phyloP scores from a whole-genome alignment of 92 coral and sea anemone species.

The Phymanthus crucifer region DNA sequence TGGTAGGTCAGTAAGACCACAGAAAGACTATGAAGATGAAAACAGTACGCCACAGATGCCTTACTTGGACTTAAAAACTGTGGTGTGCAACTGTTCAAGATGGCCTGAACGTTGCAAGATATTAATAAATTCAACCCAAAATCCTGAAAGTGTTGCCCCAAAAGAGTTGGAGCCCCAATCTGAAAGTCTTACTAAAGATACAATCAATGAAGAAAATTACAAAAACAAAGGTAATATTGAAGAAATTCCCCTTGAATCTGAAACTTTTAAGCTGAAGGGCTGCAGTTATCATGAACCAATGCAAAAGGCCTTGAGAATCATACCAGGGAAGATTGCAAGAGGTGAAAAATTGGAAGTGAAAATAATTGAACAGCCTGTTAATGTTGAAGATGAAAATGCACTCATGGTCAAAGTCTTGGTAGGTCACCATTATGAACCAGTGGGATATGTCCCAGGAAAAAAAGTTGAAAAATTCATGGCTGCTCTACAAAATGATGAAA shows the following conservation, averaged over 20 bases:
- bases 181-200: no score
- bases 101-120: neutral
- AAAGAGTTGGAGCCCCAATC: no score
- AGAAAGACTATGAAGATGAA: neutral
- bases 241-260: conserved; percentile 2
- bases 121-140: neutral
- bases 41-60: conserved; percentile 14
- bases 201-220: neutral
- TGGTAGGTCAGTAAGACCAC: neutral
- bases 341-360: conserved; percentile 5
- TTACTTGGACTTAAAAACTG: neutral
- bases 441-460: conserved; percentile 48
- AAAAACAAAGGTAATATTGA: neutral
- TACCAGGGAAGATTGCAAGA: neutral
- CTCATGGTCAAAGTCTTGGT: conserved; percentile 24
- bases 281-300: conserved; percentile 16
- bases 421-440: no score
- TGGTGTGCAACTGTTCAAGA: neutral
- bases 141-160: no score
- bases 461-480: conserved; percentile 33
- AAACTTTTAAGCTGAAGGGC: conserved; percentile 14
- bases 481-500: conserved; percentile 16
- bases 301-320: conserved; percentile 24
- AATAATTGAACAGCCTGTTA: conserved; percentile 21
- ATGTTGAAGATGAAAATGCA: conserved; percentile 50